These are phyloP conservation scores for Palloptera scutellata DNA, from an alignment of 2,888 invertebrate genomes.

Conservation along the genomic window DNA sequence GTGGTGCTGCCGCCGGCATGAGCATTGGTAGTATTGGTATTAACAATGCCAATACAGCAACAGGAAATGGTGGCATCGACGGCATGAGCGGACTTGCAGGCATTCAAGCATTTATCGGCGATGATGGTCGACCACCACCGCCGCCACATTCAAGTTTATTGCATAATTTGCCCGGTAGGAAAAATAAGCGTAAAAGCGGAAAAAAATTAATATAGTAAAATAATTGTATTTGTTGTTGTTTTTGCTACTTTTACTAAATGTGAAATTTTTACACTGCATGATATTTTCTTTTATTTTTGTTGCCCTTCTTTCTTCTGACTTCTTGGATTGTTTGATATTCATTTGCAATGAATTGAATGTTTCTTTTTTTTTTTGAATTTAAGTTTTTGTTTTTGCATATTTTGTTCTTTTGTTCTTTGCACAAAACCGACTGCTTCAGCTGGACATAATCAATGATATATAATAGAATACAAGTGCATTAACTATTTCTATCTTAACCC, in stretches of 20 bases:
- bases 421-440: too few species aligned
- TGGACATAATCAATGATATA: too few species aligned
- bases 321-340: neutral
- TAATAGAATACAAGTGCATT: too few species aligned
- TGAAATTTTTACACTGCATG: neutral
- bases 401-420: too few species aligned
- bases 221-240: constrained; percentile 6
- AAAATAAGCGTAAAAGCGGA: constrained; percentile 12
- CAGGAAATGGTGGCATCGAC: constrained; percentile 56
- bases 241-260: neutral
- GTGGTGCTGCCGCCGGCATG: constrained; percentile 31
- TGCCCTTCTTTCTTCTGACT: constrained; percentile 1
- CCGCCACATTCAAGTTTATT: constrained; percentile 77
- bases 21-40: constrained; percentile 25
- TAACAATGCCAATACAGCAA: constrained; percentile 37
- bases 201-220: neutral
- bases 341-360: neutral
- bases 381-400: too few species aligned
- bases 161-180: constrained; percentile 69
- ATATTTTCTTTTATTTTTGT: constrained; percentile 9
- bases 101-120: constrained; percentile 52
- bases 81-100: constrained; percentile 33
- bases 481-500: too few species aligned
- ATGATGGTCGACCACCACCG: constrained; percentile 76
- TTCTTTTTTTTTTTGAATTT: neutral